phyloP scores from a whole-genome alignment of 2,113 vertebrate species.

The Thunnus maccoyii region DNA sequence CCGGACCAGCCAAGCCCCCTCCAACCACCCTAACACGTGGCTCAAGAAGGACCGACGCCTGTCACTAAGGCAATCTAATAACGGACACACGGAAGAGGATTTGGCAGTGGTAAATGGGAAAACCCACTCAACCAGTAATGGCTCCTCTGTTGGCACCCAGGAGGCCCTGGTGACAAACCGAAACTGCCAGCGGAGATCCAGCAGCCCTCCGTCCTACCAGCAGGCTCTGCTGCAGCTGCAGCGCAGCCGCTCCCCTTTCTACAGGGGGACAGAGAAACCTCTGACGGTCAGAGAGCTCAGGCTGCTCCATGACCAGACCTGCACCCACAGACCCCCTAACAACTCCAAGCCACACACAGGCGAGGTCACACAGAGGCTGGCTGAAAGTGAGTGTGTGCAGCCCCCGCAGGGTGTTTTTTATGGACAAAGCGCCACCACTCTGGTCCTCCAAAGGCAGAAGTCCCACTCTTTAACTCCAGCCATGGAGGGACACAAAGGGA shows the following conservation, averaged over 20 bases:
- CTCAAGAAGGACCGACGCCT: constrained; percentile 85
- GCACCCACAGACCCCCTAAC: constrained; percentile 6
- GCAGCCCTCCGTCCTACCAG: constrained; percentile 76
- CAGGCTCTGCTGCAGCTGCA: constrained; percentile 76
- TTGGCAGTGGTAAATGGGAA: constrained; percentile 48
- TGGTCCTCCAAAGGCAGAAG: constrained; percentile 73
- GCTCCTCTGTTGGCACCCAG: neutral
- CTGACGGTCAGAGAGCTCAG: constrained; percentile 70
- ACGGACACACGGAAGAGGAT: constrained; percentile 55
- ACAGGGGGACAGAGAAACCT: constrained; percentile 62
- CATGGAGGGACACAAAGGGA: constrained; percentile 37
- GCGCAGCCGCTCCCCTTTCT: constrained; percentile 71
- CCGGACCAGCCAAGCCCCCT: constrained; percentile 64
- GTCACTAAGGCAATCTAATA: constrained; percentile 82
- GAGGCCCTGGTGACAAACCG: neutral
- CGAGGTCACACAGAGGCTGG: constrained; percentile 23
- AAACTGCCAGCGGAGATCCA: constrained; percentile 44
- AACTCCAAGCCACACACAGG: constrained; percentile 27
- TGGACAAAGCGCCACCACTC: constrained; percentile 76
- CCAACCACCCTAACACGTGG: constrained; percentile 86
- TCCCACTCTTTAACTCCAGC: constrained; percentile 58
- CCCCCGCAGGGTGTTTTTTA: constrained; percentile 82
- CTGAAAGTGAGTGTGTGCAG: constrained; percentile 28
- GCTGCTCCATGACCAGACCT: constrained; percentile 61
- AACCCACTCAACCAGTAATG: constrained; percentile 28